These are phyloP conservation scores for Dyspetes luteomarginatus DNA, from an alignment of 2,888 invertebrate species.

Conservation along the genomic window DNA sequence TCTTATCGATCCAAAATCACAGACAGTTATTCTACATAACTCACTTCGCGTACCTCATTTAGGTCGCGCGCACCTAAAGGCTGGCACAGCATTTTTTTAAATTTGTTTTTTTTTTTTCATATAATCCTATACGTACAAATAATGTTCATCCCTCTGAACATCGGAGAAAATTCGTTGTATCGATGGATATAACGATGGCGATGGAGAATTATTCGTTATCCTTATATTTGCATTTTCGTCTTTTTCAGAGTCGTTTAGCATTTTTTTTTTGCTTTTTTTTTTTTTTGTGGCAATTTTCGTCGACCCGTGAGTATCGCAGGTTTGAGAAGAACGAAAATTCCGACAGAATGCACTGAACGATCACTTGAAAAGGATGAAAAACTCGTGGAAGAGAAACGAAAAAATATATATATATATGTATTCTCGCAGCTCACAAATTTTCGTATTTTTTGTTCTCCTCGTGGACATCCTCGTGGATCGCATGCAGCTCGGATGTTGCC, in stretches of 20 bases:
- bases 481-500: not conserved
- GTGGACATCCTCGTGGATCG: not conserved
- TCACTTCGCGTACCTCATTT: conserved; percentile 61
- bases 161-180: conserved; percentile 69
- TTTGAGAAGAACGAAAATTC: too few relatives aligned
- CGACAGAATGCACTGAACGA: not conserved
- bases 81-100: conserved; percentile 78
- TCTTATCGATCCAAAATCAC: conserved; percentile 76
- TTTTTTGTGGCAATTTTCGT: not conserved
- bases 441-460: not conserved
- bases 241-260: not conserved
- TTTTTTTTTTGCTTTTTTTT: conserved; percentile 19
- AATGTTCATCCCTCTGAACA: conserved; percentile 26
- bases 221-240: conserved; percentile 14
- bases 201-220: conserved; percentile 49
- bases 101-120: conserved; percentile 18
- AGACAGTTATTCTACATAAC: conserved; percentile 74
- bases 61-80: conserved; percentile 63
- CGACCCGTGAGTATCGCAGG: too few relatives aligned
- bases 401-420: too few relatives aligned
- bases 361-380: conserved; percentile 23
- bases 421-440: not conserved
- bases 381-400: conserved; percentile 32
- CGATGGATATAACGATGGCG: conserved; percentile 64
- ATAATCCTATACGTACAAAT: conserved; percentile 43